These are phyloP conservation scores for Potamarius usumacintae DNA, from an alignment of 2,113 vertebrate species.

Conservation along the genomic window DNA sequence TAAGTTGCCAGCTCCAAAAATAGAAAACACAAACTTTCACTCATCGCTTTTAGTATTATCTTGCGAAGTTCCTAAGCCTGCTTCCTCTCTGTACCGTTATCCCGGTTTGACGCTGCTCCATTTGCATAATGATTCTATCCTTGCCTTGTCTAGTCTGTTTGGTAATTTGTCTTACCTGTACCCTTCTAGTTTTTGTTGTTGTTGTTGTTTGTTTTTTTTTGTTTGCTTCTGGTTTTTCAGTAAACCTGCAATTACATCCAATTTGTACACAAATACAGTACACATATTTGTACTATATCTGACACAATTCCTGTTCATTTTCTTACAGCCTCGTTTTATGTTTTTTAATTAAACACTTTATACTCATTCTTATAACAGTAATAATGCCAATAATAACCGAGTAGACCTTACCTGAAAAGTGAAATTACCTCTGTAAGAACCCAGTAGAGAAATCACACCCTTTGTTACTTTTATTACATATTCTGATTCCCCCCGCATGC, in stretches of 20 bases:
- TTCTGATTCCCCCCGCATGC: background rate
- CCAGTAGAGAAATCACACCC: background rate
- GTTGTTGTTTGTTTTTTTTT: background rate
- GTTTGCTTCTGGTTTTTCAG: background rate
- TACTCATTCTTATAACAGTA: background rate
- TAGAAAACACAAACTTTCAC: background rate
- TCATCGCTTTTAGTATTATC: background rate
- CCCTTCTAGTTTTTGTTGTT: background rate
- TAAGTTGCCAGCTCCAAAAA: background rate
- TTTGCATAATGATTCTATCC: background rate
- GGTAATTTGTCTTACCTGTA: background rate
- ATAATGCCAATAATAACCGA: background rate
- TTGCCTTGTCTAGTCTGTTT: background rate
- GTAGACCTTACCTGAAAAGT: background rate
- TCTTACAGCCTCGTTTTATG: background rate
- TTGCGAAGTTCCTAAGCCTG: background rate
- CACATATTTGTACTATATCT: no score
- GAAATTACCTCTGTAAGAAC: background rate
- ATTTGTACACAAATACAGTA: background rate
- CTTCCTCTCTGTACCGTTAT: background rate
- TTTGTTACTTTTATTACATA: background rate
- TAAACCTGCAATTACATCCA: background rate
- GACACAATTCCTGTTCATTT: background rate
- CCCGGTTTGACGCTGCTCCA: background rate
- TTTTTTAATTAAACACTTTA: background rate